A percentile compares a stretch with the other conserved stretches of the same genome.
phyloP scores from a whole-genome alignment of 2,888 invertebrate genomes.

The Neoascia interrupta region DNA sequence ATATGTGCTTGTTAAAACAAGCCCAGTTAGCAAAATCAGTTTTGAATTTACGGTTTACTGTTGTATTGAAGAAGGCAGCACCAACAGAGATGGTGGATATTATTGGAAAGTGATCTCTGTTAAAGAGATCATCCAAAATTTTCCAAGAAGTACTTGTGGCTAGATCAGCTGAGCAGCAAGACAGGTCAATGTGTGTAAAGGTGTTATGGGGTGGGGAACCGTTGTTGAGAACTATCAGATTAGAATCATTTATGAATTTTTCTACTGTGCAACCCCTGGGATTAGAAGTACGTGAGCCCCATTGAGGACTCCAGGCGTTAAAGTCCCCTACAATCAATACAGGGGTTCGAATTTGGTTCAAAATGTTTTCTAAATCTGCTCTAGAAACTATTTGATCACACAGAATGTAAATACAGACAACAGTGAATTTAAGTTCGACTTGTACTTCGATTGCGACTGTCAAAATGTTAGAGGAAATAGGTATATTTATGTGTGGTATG shows the following conservation, averaged over 20 bases:
- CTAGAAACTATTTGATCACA: not conserved
- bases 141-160: not conserved
- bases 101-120: not conserved
- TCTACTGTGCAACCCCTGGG: not conserved
- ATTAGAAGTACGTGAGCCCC: not conserved
- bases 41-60: constrained; percentile 21
- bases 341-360: not conserved
- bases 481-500: not conserved
- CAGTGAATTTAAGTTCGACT: no score
- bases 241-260: not conserved
- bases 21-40: constrained; percentile 14
- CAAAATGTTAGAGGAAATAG: not conserved
- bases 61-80: not conserved
- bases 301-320: not conserved
- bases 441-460: no score
- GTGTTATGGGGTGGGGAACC: not conserved
- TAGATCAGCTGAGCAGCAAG: not conserved
- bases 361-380: not conserved
- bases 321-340: no score
- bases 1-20: not conserved
- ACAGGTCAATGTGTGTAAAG: not conserved
- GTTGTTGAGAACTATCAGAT: not conserved
- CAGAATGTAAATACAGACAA: not conserved
- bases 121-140: not conserved
- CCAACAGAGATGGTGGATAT: no score